Conservation (phyloP, 2,888 invertebrate genomes). For the Clivina fossor region DNA sequence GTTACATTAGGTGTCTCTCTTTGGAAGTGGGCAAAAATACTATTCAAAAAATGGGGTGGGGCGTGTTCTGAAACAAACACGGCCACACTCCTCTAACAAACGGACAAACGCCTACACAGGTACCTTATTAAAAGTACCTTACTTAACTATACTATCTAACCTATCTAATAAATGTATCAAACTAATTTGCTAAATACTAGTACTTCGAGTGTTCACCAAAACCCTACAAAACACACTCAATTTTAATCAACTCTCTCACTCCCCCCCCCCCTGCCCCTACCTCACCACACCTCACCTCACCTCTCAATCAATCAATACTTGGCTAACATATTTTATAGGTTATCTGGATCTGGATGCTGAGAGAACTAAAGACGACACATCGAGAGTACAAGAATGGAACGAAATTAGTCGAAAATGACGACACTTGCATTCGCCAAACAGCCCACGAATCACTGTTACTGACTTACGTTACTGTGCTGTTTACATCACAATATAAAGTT, state of each 20-base stretch:
- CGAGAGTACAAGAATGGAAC: background rate
- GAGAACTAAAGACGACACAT: background rate
- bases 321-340: no score
- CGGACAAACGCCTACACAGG: no score
- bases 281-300: no score
- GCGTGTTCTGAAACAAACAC: no score
- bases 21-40: conserved; percentile 48
- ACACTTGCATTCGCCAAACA: no score
- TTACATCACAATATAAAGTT: no score
- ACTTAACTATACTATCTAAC: conserved; percentile 1
- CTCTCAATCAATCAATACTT: no score
- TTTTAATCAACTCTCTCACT: background rate
- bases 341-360: background rate
- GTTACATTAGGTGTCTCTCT: conserved; percentile 53
- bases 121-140: background rate
- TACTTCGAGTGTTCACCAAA: conserved; percentile 8
- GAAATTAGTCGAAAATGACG: background rate
- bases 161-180: no score
- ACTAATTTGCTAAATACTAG: conserved; percentile 8
- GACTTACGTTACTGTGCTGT: no score
- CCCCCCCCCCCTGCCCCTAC: no score
- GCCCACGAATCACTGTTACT: no score
- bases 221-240: conserved; percentile 3
- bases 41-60: conserved; percentile 18
- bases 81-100: no score